These are phyloP conservation scores for Columba livia DNA, from an alignment of 2,113 vertebrate species.

Conservation along the genomic window DNA sequence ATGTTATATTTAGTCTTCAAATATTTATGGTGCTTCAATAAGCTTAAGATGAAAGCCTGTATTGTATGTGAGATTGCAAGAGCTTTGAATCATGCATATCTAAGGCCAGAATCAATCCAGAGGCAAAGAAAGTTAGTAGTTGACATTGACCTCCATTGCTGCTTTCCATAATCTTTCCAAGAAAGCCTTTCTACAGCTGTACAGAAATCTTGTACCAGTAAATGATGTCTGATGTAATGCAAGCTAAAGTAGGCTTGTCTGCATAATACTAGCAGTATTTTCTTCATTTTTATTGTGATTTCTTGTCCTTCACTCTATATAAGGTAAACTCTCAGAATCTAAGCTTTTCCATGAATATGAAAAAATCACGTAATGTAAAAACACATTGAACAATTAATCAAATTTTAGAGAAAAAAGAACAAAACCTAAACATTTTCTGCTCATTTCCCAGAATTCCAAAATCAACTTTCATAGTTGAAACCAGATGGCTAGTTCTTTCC, in stretches of 20 bases:
- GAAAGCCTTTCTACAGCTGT: background rate
- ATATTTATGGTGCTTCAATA: background rate
- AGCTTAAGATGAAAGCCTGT: background rate
- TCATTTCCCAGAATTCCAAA: background rate
- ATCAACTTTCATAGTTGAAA: background rate
- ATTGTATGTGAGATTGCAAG: background rate
- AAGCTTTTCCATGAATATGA: background rate
- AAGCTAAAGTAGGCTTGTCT: background rate
- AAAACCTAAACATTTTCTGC: background rate
- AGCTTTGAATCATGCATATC: background rate
- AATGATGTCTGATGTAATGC: background rate
- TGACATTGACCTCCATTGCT: background rate
- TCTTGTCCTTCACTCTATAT: background rate
- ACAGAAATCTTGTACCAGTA: background rate
- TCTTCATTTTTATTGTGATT: background rate
- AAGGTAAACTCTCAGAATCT: background rate
- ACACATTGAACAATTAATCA: background rate
- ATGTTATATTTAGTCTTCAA: background rate
- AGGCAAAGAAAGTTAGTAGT: background rate
- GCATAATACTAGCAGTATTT: background rate
- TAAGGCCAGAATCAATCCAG: background rate
- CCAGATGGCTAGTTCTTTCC: background rate
- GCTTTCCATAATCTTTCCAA: background rate
- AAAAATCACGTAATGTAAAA: background rate
- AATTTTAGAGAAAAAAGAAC: background rate